These are phyloP conservation scores for Diphyllodes magnificus DNA, from an alignment of 2,113 vertebrate species.

Conservation along the genomic window DNA sequence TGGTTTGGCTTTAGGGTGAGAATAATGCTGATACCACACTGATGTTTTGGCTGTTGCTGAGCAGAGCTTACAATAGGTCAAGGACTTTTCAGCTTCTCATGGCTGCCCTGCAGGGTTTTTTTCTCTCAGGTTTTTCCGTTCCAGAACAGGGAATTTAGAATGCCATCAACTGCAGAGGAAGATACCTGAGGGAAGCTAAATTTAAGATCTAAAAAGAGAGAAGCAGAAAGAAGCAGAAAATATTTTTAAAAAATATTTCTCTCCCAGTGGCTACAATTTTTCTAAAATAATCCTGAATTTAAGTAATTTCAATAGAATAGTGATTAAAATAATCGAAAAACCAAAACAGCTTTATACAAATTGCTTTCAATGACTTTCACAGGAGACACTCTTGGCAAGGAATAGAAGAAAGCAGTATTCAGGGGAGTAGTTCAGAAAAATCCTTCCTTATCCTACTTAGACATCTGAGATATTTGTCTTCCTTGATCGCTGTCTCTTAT, in stretches of 20 bases:
- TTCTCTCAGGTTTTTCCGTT: neutral
- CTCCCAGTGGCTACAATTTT: neutral
- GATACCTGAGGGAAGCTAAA: neutral
- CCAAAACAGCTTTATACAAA: neutral
- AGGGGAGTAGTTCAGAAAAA: neutral
- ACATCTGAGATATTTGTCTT: neutral
- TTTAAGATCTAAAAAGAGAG: neutral
- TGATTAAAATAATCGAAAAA: neutral
- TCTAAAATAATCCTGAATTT: neutral
- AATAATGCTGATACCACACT: neutral
- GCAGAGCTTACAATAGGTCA: neutral
- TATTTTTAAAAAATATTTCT: neutral
- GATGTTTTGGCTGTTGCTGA: neutral
- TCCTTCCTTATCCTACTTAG: neutral
- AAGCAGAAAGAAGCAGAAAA: neutral
- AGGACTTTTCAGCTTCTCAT: neutral
- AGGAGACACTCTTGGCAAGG: neutral
- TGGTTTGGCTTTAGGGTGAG: neutral
- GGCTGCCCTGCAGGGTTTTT: neutral
- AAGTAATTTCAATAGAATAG: neutral
- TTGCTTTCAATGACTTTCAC: neutral
- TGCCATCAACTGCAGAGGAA: neutral
- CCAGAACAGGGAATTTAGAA: neutral
- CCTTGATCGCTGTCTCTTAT: too few relatives aligned
- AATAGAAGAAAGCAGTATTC: neutral